A percentile compares a stretch with the other conserved stretches of the same genome.
phyloP scores from a whole-genome alignment of 2,888 invertebrate species.

The Synergus itoensis region DNA sequence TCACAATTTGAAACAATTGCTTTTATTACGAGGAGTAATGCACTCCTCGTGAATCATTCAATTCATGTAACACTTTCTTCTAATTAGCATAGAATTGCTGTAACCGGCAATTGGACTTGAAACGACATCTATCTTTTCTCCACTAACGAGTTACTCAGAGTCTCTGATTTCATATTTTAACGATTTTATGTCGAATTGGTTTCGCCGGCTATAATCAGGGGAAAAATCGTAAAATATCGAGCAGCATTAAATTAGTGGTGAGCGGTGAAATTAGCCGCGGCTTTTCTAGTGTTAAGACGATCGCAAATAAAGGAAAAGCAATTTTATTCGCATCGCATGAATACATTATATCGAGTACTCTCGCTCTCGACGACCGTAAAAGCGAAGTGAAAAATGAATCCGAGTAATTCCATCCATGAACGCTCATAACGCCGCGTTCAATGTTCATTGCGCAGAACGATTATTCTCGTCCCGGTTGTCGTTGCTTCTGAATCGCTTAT shows the following conservation, averaged over 20 bases:
- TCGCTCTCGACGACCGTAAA: constrained; percentile 36
- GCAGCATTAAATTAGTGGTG: constrained; percentile 12
- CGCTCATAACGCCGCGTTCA: constrained; percentile 28
- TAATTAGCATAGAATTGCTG: neutral
- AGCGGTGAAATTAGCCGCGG: constrained; percentile 31
- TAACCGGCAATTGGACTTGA: neutral
- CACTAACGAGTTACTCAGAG: constrained; percentile 11
- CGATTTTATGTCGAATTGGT: constrained; percentile 9
- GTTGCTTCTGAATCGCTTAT: constrained; percentile 35
- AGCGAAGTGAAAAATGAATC: constrained; percentile 31
- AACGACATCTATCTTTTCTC: constrained; percentile 5
- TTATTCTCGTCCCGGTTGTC: constrained; percentile 15
- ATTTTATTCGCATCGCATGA: constrained; percentile 37
- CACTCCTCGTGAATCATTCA: too few species aligned
- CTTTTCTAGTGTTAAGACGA: constrained; percentile 1
- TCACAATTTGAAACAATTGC: too few species aligned
- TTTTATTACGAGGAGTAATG: too few species aligned
- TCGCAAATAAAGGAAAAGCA: constrained; percentile 26
- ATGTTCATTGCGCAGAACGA: constrained; percentile 23
- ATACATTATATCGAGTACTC: constrained; percentile 38
- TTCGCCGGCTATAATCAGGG: constrained; percentile 8
- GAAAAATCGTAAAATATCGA: constrained; percentile 36
- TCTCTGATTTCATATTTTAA: constrained; percentile 23
- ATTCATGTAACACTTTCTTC: neutral
- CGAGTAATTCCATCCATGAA: constrained; percentile 23